Percentiles rank a stretch among this genome's conserved stretches.
Evolutionary conservation across 2,113 vertebrate genomes (phyloP).

Genomic region (Trogon surrucura): DNA sequence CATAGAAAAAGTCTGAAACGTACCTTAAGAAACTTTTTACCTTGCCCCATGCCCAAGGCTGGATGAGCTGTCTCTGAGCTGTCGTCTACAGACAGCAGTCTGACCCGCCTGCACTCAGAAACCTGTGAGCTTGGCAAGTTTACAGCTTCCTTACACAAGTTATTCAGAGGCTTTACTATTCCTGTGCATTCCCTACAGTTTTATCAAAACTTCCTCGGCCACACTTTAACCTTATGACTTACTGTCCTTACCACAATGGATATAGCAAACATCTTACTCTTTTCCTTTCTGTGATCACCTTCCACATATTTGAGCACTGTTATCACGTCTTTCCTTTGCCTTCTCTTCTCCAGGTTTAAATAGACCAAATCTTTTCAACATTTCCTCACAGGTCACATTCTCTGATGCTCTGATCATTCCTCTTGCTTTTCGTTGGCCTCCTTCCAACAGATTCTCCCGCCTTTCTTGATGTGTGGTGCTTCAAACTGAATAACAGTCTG

Average conservation of each 20-base stretch:
- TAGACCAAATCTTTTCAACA: background rate
- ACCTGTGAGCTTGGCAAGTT: background rate
- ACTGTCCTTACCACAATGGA: background rate
- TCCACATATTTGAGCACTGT: constrained; percentile 1
- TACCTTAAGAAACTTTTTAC: background rate
- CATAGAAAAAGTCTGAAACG: background rate
- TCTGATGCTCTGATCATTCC: background rate
- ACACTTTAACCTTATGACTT: background rate
- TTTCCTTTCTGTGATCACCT: background rate
- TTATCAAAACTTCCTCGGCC: background rate
- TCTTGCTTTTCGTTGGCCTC: background rate
- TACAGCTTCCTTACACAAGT: background rate
- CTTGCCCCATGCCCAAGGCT: background rate
- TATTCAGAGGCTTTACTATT: background rate
- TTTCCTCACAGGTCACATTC: constrained; percentile 11
- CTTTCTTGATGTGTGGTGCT: background rate
- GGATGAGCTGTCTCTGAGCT: rapidly evolving
- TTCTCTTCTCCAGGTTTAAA: background rate
- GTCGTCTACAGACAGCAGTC: background rate
- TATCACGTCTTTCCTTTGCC: background rate
- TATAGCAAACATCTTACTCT: background rate
- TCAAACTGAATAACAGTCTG: background rate
- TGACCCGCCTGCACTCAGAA: background rate
- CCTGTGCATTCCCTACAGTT: background rate
- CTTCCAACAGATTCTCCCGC: background rate